phyloP scores from a whole-genome alignment of 2,888 invertebrate genomes.

The Eilema sororculum region DNA sequence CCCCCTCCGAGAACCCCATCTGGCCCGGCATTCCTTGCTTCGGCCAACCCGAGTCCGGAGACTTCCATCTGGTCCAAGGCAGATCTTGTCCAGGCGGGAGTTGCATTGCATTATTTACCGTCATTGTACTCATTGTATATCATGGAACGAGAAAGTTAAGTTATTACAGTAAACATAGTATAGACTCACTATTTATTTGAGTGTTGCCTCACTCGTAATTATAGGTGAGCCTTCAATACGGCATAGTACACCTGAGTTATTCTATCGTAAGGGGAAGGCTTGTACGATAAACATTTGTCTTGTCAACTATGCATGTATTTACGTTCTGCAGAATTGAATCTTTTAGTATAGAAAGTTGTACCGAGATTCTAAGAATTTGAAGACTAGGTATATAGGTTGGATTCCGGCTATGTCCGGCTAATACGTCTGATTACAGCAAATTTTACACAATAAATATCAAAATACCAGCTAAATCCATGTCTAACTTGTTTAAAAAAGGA shows the following conservation, averaged over 20 bases:
- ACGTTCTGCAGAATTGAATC: neutral
- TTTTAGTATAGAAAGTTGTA: neutral
- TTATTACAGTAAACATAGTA: neutral
- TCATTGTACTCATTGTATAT: too few relatives aligned
- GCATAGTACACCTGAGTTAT: neutral
- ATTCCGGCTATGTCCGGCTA: neutral
- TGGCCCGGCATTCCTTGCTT: too few relatives aligned
- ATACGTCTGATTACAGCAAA: neutral
- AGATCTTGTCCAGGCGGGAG: too few relatives aligned
- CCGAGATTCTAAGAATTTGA: neutral
- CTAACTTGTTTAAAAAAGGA: too few relatives aligned
- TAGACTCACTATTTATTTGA: neutral
- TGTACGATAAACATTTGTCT: neutral
- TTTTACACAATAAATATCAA: neutral
- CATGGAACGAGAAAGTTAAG: neutral
- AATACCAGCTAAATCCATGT: too few relatives aligned
- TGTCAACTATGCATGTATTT: neutral
- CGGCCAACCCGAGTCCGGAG: too few relatives aligned
- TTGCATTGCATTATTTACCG: too few relatives aligned
- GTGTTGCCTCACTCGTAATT: neutral
- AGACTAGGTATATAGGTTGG: neutral
- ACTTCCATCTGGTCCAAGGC: too few relatives aligned
- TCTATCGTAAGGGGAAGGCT: neutral
- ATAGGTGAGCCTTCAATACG: neutral
- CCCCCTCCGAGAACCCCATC: too few relatives aligned